phyloP scores from a whole-genome alignment of 2,113 vertebrate species.

The Carassius gibelio region DNA sequence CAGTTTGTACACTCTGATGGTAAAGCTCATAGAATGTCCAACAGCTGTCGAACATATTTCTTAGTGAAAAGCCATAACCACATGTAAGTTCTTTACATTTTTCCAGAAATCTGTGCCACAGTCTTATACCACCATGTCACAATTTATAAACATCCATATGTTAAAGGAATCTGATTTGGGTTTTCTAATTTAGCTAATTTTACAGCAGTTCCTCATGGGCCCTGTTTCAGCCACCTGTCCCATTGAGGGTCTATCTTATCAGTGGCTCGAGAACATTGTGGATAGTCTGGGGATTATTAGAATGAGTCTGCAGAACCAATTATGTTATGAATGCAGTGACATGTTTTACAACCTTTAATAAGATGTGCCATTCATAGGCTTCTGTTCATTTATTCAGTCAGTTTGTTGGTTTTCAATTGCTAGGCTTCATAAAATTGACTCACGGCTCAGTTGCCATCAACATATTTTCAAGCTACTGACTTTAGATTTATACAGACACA shows the following conservation, averaged over 20 bases:
- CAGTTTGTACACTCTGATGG: not conserved
- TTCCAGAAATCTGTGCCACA: constrained; percentile 35
- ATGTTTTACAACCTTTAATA: constrained; percentile 14
- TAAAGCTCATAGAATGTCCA: not conserved
- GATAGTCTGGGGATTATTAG: constrained; percentile 19
- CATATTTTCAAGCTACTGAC: too few relatives aligned
- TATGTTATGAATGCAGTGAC: not conserved
- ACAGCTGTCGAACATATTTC: constrained; percentile 1
- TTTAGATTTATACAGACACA: not conserved
- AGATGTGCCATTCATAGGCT: not conserved
- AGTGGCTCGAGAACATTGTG: constrained; percentile 21
- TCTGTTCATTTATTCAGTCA: not conserved
- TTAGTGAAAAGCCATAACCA: constrained; percentile 28
- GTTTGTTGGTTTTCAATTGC: not conserved
- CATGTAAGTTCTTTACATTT: constrained; percentile 37
- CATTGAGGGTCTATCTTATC: constrained; percentile 7
- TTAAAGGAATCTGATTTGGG: constrained; percentile 30
- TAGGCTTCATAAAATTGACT: not conserved
- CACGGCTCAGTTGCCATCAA: too few relatives aligned
- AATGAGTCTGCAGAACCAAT: constrained; percentile 29
- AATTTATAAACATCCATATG: constrained; percentile 41
- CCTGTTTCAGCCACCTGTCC: constrained; percentile 49
- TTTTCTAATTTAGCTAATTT: constrained; percentile 41
- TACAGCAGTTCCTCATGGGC: constrained; percentile 47
- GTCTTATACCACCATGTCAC: constrained; percentile 28